Conservation (phyloP, 2,797 vertebrate species). For the Balearica regulorum region DNA sequence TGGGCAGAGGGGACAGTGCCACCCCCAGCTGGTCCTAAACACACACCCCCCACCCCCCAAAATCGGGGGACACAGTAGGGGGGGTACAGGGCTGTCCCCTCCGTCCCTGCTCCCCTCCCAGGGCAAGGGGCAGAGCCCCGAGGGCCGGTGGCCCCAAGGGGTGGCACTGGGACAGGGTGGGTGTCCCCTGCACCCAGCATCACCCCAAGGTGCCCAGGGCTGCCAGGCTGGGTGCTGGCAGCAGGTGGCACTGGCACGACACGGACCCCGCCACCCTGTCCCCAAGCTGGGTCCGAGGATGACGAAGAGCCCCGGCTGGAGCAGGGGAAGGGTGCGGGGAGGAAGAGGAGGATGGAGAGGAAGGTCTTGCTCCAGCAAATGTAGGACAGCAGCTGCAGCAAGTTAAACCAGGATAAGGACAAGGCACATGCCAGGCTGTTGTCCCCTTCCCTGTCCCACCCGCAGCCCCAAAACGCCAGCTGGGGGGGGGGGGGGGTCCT, state of each 20-base stretch:
- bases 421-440: rapidly evolving
- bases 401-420: rapidly evolving
- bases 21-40: neutral
- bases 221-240: neutral
- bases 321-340: no score
- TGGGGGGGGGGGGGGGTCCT: neutral
- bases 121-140: neutral
- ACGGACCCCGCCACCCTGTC: neutral
- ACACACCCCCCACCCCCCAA: neutral
- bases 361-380: neutral
- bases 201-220: neutral
- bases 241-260: neutral
- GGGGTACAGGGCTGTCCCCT: neutral
- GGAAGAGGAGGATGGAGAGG: neutral
- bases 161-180: neutral
- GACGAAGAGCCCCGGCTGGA: neutral
- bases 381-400: neutral
- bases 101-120: no score
- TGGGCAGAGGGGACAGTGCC: neutral
- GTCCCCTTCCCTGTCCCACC: neutral
- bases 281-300: neutral
- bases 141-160: neutral
- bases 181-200: neutral
- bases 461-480: rapidly evolving
- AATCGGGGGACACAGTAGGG: rapidly evolving